phyloP scores from a whole-genome alignment of 1,140 invertebrate genomes.

The Drosophila chauvacae region DNA sequence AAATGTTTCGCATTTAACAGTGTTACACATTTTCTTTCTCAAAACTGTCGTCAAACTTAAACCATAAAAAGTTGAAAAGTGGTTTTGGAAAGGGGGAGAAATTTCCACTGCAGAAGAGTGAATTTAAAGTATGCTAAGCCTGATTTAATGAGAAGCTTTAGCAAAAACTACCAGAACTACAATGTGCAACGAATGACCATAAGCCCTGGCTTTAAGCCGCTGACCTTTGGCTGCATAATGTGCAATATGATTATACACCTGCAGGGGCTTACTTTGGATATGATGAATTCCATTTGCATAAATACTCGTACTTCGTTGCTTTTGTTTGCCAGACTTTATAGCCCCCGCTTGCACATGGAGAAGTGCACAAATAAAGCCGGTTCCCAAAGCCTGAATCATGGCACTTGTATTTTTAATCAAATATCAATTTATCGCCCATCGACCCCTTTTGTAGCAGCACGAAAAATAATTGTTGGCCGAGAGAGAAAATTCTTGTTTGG shows the following conservation, averaged over 20 bases:
- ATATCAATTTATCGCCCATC: constrained; percentile 65
- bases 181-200: constrained; percentile 16
- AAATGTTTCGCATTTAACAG: too few species aligned
- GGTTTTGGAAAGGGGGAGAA: neutral
- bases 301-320: constrained; percentile 11
- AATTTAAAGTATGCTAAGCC: constrained; percentile 42
- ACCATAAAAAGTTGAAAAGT: constrained; percentile 5
- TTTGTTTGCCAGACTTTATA: constrained; percentile 25
- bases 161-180: constrained; percentile 2
- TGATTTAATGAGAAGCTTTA: constrained; percentile 40
- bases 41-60: neutral
- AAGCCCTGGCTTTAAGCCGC: constrained; percentile 38
- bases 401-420: constrained; percentile 61
- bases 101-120: constrained; percentile 11
- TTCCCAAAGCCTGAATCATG: constrained; percentile 44
- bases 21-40: too few species aligned
- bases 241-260: constrained; percentile 6
- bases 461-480: constrained; percentile 47
- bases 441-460: constrained; percentile 3
- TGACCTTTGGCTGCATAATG: constrained; percentile 38
- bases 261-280: constrained; percentile 20
- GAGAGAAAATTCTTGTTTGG: neutral
- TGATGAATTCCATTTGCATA: constrained; percentile 53
- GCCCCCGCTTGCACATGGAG: constrained; percentile 1
- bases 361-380: constrained; percentile 23